Percentiles rank a stretch among this genome's conserved stretches.
Evolutionary conservation across 2,113 vertebrate species (phyloP).

Genomic region (Dipodomys ordii): DNA sequence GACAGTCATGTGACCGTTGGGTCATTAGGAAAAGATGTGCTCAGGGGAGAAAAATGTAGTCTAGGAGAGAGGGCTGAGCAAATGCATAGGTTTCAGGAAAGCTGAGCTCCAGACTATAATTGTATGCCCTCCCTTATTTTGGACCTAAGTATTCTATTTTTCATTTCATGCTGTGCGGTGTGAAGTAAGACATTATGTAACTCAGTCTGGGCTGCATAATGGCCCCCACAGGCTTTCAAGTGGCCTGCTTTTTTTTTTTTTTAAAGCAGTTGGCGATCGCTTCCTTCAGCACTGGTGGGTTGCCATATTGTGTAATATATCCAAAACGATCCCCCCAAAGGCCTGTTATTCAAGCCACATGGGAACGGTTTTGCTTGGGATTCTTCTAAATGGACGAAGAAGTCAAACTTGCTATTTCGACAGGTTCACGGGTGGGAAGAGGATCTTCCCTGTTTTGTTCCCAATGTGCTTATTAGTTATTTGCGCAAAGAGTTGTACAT

Average conservation of each 20-base stretch:
- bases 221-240: conserved; percentile 45
- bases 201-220: not conserved
- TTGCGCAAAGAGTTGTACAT: not conserved
- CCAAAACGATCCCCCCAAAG: conserved; percentile 45
- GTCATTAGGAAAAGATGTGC: conserved; percentile 62
- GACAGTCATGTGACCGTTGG: conserved; percentile 35
- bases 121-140: not conserved
- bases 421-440: not conserved
- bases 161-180: conserved; percentile 56
- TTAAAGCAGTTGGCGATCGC: not conserved
- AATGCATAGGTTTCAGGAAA: conserved; percentile 43
- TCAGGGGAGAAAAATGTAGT: conserved; percentile 60
- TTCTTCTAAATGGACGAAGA: conserved; percentile 21
- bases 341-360: conserved; percentile 36
- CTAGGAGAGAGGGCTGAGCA: not conserved
- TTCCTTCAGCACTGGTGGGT: conserved; percentile 9
- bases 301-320: not conserved
- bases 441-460: conserved; percentile 19
- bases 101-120: conserved; percentile 38
- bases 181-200: conserved; percentile 69
- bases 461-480: not conserved
- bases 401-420: conserved; percentile 18
- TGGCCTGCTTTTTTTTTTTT: not conserved
- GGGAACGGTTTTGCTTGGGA: not conserved
- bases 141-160: conserved; percentile 49